Conservation (phyloP, 2,888 invertebrate species). For the Germaria angustata region DNA sequence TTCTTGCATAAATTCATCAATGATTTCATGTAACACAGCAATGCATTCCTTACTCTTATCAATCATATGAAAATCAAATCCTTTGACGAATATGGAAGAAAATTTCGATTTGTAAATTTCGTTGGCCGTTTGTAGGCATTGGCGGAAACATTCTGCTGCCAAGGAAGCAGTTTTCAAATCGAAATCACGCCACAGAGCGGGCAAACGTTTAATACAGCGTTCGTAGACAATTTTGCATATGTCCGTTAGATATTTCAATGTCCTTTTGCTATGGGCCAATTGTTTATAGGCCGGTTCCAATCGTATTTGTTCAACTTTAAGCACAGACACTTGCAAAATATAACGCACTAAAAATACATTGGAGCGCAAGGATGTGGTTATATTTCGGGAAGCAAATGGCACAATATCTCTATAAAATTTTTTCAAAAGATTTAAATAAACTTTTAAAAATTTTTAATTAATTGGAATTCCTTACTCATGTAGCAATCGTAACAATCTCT, state of each 20-base stretch:
- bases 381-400: conserved; percentile 80
- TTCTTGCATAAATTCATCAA: conserved; percentile 74
- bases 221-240: conserved; percentile 77
- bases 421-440: too few relatives aligned
- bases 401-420: conserved; percentile 79
- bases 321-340: conserved; percentile 78
- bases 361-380: conserved; percentile 80
- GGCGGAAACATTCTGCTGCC: conserved; percentile 82
- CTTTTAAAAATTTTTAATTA: too few relatives aligned
- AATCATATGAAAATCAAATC: conserved; percentile 70
- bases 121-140: conserved; percentile 75
- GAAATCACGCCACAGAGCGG: conserved; percentile 80
- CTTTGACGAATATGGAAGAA: conserved; percentile 73
- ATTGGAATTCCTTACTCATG: conserved; percentile 75
- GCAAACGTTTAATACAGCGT: conserved; percentile 80
- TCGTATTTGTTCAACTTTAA: conserved; percentile 73
- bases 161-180: conserved; percentile 81
- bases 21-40: conserved; percentile 73
- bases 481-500: conserved; percentile 74
- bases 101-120: conserved; percentile 75
- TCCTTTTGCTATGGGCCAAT: conserved; percentile 75
- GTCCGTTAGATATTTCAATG: conserved; percentile 74
- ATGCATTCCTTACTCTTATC: conserved; percentile 72
- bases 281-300: conserved; percentile 77
- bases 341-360: conserved; percentile 82